Base-by-base conservation (phyloP, 2,113 vertebrate genomes). In the Dipodomys stephensi region DNA sequence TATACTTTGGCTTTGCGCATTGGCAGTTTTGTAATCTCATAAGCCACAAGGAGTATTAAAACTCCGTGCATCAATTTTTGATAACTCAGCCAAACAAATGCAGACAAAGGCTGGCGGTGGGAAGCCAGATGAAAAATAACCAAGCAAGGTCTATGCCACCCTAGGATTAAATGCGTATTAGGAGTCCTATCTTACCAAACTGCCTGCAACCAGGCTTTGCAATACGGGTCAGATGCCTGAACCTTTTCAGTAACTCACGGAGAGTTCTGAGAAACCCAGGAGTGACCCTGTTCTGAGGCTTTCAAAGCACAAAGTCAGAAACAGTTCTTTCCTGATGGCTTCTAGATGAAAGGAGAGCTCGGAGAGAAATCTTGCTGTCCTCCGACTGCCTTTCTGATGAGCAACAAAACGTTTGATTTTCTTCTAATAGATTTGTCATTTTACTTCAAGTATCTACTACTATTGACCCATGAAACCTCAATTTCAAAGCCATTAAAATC, bases 401-500 rank as follows among this genome's bases (percentile, higher is more conserved):
- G 93, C 95, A 92, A 94, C 94, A 95, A 92, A 97, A 97, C 91
- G 97, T 97, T 97, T 97, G 97, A 96, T 96, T 97, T 90, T 53
- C 83, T 74, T 95, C 97, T 97, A 96, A 97, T 88, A 97, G 97
- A 95, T 96, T 96, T 97, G 97, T 98, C 98, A 96, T 96, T 96
- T 96, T 90, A 95, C 76, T 87, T 95, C 96, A 94, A 96, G 97
- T 94, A 95, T 93, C 96, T 96, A 92, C 97, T 97, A 93, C 97
- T 95, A 88, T 97, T 98, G 98, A 98, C 98, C 97, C 44, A 3
- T 49, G 93, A 97, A 97, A 98, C 98, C 97, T 98, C 98, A 95
- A 98, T 98, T 98, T 96, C 96, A 97, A 96, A 97, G 97, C 97
- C 96, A 98, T 98, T 98, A 98, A 98, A 98, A 97, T 95, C 96